phyloP scores from a whole-genome alignment of 2,888 invertebrate species.

The Prosapia bicincta region DNA sequence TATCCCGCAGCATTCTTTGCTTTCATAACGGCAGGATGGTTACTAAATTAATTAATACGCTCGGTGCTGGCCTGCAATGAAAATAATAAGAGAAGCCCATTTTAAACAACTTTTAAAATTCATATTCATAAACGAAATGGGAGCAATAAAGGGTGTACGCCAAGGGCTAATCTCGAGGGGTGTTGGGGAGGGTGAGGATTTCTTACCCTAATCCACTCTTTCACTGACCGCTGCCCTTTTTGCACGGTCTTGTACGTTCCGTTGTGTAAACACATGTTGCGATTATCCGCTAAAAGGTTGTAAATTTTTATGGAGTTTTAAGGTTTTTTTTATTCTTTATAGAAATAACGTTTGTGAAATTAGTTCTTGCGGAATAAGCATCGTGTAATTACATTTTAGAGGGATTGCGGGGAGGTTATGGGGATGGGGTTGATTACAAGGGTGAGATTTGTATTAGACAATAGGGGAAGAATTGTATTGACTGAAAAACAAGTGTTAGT shows the following conservation, averaged over 20 bases:
- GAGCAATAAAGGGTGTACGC: neutral
- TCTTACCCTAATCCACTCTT: neutral
- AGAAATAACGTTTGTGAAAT: neutral
- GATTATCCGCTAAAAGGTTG: neutral
- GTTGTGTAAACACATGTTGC: neutral
- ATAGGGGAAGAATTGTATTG: too few relatives aligned
- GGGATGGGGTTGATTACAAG: too few relatives aligned
- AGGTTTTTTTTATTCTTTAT: neutral
- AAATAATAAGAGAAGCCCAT: neutral
- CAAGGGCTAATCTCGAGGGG: neutral
- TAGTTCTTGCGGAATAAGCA: neutral
- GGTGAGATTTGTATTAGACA: too few relatives aligned
- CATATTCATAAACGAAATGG: neutral
- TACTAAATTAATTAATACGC: neutral
- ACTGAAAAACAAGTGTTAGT: too few relatives aligned
- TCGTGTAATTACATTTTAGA: neutral
- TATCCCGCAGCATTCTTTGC: neutral
- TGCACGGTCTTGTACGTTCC: neutral
- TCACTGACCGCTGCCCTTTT: neutral
- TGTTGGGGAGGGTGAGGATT: neutral
- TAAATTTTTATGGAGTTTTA: neutral
- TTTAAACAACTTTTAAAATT: constrained; percentile 2
- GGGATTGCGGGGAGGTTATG: too few relatives aligned
- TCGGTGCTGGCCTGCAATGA: neutral
- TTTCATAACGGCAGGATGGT: neutral